phyloP scores from a whole-genome alignment of 64 coral and sea anemone species.

The Pocillopora verrucosa region DNA sequence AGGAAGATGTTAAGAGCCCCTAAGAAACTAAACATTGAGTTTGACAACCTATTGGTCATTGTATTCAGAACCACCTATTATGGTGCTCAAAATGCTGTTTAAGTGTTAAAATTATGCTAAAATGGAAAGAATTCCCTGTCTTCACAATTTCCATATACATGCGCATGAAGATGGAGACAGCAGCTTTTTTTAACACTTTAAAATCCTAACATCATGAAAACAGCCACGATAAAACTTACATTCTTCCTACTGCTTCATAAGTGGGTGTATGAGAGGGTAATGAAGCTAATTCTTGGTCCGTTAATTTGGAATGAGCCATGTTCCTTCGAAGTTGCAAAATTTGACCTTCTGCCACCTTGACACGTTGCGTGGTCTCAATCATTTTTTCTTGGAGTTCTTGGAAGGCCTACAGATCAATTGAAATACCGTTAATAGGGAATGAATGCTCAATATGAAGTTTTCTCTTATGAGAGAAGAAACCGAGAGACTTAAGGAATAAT shows the following conservation, averaged over 20 bases:
- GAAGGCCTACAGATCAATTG: conserved; percentile 52
- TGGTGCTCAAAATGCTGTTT: no score
- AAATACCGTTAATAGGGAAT: background rate
- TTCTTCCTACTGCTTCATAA: conserved; percentile 84
- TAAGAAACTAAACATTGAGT: background rate
- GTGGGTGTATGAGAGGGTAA: conserved; percentile 68
- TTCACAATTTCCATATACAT: no score
- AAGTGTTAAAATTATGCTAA: no score
- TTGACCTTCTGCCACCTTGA: conserved; percentile 85
- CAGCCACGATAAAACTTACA: conserved; percentile 42
- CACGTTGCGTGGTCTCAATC: conserved; percentile 84
- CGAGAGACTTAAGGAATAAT: no score
- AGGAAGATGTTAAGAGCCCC: background rate
- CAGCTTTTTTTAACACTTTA: no score
- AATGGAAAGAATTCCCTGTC: no score
- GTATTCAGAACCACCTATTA: no score
- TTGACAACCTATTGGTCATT: no score
- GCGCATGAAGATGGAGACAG: no score
- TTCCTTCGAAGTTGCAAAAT: conserved; percentile 72
- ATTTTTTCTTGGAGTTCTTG: conserved; percentile 92
- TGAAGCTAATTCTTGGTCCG: conserved; percentile 82
- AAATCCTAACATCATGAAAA: no score
- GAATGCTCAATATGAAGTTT: no score
- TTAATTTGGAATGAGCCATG: conserved; percentile 79
- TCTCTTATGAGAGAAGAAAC: no score